Evolutionary conservation across 2,888 invertebrate species (phyloP), one percentile per base, ranked within the genome.

Genomic region (Agrilus biguttatus): DNA sequence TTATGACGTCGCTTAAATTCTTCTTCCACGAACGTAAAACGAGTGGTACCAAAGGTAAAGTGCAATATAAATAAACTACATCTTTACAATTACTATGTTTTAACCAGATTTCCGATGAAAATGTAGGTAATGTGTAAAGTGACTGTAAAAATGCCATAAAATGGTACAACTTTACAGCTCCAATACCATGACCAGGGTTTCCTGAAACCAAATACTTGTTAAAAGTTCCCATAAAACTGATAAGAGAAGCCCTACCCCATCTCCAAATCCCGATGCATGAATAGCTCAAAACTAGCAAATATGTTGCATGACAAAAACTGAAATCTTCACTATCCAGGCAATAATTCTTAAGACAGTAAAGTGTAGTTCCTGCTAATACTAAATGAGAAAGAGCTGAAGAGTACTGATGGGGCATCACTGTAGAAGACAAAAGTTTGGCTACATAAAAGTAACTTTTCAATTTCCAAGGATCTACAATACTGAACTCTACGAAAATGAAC

Each of bases 321-420:
- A 28, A 28, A 28, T 28, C 10, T 28, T 28, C 28, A 28, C 28
- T 4, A 10, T 28, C 28, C 28, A 28, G 28, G 10, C 28, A 8
- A 10, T 28, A 28, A 28, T 10, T 28, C 10, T 21, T 10, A 10
- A 44, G 19, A 32, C 48, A 48, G 14, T 43, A 44, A 33, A 44
- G 19, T 8, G 44, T 40, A 14, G 46, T 45, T 8, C 46, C 48
- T 6, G 46, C 44, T 23, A 48, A 36, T 35, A 44, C 14, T 14
- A 48, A 13, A 35, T 44, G 42, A 8, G 48, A 48, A 13, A 48
- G 41, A 5, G 46, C 46, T 3, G 48, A 41, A 4, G 48, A 46
- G 41, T 46, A 48, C 33, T 46, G 40, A 12, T 44, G 42, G 7
- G 38, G 7, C 47, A 47, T 47, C 28, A 28, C 28, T 28, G 8